These are phyloP conservation scores for Eumeta japonica DNA, from an alignment of 1,140 invertebrate species.

Conservation along the genomic window DNA sequence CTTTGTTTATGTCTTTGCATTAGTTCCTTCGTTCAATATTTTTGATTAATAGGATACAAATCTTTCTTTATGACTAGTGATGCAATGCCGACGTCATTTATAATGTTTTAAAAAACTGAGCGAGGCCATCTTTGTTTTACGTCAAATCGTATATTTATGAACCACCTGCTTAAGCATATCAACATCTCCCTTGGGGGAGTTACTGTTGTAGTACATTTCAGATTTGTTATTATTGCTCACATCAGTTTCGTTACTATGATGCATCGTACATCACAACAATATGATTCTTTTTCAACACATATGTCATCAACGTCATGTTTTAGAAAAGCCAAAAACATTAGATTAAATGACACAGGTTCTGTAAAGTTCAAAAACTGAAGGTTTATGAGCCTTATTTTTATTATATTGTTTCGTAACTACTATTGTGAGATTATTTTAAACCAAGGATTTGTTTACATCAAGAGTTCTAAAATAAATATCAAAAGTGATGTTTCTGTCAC, in stretches of 20 bases:
- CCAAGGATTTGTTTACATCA: slow-evolving; percentile 12
- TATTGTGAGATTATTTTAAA: slow-evolving; percentile 13
- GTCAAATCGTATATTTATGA: background rate
- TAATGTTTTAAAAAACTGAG: slow-evolving; percentile 2
- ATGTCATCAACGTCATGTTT: slow-evolving; percentile 19
- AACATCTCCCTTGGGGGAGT: slow-evolving; percentile 7
- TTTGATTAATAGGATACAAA: no score
- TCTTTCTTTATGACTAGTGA: background rate
- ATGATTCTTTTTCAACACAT: slow-evolving; percentile 19
- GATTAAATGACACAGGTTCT: slow-evolving; percentile 3
- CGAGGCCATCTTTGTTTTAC: slow-evolving; percentile 3
- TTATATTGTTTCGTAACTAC: slow-evolving; percentile 9
- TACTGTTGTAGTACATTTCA: slow-evolving; percentile 7
- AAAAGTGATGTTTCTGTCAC: slow-evolving; percentile 22
- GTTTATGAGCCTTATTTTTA: slow-evolving; percentile 6
- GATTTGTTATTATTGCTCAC: slow-evolving; percentile 6
- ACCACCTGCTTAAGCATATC: background rate
- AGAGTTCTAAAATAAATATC: slow-evolving; percentile 23
- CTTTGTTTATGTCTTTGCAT: no score
- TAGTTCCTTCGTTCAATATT: no score
- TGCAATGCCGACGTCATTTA: background rate
- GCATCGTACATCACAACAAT: slow-evolving; percentile 20
- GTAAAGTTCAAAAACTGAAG: slow-evolving; percentile 6
- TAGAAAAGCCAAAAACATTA: slow-evolving; percentile 19
- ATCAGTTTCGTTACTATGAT: slow-evolving; percentile 9